Conservation (phyloP, 64 coral and sea anemone genomes). For the Stichodactyla mertensii region DNA sequence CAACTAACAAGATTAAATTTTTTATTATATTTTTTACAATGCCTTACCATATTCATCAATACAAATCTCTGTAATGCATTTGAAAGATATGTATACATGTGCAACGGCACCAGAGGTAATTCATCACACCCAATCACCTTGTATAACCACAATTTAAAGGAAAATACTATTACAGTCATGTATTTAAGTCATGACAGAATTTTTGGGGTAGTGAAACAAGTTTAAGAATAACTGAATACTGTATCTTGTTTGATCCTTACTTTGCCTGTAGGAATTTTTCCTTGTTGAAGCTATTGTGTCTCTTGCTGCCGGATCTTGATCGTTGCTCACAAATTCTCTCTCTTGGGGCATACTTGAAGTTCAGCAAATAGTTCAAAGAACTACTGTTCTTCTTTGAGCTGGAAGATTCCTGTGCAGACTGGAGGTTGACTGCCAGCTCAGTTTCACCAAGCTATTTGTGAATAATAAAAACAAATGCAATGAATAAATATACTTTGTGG, state of each 20-base stretch:
- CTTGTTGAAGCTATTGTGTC: slow-evolving; percentile 70
- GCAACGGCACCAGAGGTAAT: too few species aligned
- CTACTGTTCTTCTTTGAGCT: slow-evolving; percentile 55
- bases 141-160: too few species aligned
- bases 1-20: too few species aligned
- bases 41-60: too few species aligned
- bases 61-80: too few species aligned
- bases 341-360: slow-evolving; percentile 90
- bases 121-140: too few species aligned
- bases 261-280: slow-evolving; percentile 93
- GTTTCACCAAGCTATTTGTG: background rate
- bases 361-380: slow-evolving; percentile 79
- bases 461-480: background rate
- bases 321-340: slow-evolving; percentile 51
- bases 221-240: too few species aligned
- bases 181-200: too few species aligned
- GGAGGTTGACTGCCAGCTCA: background rate
- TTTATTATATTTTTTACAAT: too few species aligned
- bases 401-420: background rate
- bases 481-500: background rate
- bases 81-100: too few species aligned
- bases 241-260: slow-evolving; percentile 22
- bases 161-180: too few species aligned
- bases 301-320: slow-evolving; percentile 40
- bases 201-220: too few species aligned